Base-by-base conservation (phyloP, 30 jellyfish, hydroid and myxozoan genomes). In the Turritopsis rubra region DNA sequence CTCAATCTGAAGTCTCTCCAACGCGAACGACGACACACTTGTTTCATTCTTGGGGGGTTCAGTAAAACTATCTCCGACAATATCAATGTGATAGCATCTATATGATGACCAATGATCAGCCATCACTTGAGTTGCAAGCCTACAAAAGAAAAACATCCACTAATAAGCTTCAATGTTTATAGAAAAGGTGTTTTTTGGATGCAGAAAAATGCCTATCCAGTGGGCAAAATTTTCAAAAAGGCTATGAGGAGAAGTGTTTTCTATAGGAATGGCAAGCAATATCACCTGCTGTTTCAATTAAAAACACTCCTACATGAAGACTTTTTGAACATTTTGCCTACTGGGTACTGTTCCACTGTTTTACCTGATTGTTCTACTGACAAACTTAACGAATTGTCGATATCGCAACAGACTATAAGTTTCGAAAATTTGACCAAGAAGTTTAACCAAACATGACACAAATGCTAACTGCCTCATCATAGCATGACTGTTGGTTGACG, bases 81-180 rank as follows among this genome's bases (percentile, higher is more conserved):
- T 29, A 25, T 92, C 96, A 26, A 83, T 75, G 71, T 95, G 81
- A 91, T 95, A 92, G 72, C 89, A 83, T 72, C 95, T 31, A 28
- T 92, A 92, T 0, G 95, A 82, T 52, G 92, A 73, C 98, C 98
- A 92, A 72, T 92, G 98, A 66, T 88, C 96, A 54, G 98, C 87
- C 21, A 92, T 85, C 53, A 92, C 79, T 77, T 92, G 98, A 7
- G 95, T 92, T 29, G 88, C 80, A 85, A 83, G 81, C 86, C 98
- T 92, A 24, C 17, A 81, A 72, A n/a, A 18, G 19, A 54, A 68
- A 41, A 78, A 83, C 4, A 7, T n/a, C n/a, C n/a, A n/a, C n/a
- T n/a, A n/a, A n/a, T n/a, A n/a, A n/a, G n/a, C n/a, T n/a, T n/a
- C n/a, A n/a, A n/a, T n/a, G n/a, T n/a, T n/a, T n/a, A n/a, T n/a